Evolutionary conservation across 1,140 invertebrate species (phyloP).

Genomic region (Brachionus rotundiformis): DNA sequence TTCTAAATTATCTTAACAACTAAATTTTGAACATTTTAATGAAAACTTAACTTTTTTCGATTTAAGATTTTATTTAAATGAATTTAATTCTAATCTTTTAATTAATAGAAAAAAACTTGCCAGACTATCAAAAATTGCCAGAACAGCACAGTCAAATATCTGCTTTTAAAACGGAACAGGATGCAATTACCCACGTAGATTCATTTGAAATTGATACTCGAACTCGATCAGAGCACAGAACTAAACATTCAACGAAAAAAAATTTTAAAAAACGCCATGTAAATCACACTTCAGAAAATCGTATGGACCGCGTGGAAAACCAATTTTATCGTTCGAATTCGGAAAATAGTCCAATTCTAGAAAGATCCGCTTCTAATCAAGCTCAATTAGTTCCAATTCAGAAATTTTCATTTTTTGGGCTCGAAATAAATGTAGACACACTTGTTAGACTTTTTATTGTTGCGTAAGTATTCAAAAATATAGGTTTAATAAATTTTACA

Average conservation of each 20-base stretch:
- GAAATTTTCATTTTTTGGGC: constrained; percentile 41
- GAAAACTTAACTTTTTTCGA: no score
- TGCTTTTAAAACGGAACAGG: not conserved
- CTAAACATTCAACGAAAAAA: not conserved
- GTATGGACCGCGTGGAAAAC: not conserved
- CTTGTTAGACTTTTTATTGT: constrained; percentile 51
- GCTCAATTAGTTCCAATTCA: constrained; percentile 35
- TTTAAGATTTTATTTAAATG: no score
- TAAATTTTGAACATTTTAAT: not conserved
- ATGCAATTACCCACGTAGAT: not conserved
- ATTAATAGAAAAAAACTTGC: constrained; percentile 19
- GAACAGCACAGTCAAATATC: not conserved
- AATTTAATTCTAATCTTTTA: not conserved
- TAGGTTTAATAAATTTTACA: not conserved
- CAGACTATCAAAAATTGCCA: not conserved
- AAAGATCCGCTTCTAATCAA: not conserved
- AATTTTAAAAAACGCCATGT: not conserved
- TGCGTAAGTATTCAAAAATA: constrained; percentile 12
- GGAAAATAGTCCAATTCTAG: not conserved
- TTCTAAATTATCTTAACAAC: no score
- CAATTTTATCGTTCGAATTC: not conserved
- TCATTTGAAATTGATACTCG: not conserved
- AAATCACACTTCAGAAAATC: not conserved
- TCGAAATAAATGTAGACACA: constrained; percentile 51
- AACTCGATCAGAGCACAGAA: not conserved